phyloP scores from a whole-genome alignment of 2,888 invertebrate genomes.

The Sussaba pulchella region DNA sequence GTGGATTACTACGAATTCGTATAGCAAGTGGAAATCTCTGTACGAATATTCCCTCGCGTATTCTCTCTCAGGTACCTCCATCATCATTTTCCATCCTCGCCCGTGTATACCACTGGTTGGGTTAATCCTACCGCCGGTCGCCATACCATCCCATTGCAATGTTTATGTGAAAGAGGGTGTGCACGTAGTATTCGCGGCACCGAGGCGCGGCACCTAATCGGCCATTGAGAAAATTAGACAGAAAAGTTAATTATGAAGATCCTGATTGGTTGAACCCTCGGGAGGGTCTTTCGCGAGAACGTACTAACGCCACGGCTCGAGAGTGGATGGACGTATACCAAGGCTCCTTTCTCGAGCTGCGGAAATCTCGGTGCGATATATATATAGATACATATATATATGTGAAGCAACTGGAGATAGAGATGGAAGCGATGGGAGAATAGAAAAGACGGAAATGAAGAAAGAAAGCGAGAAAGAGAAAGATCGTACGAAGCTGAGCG shows the following conservation, averaged over 20 bases:
- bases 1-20: slow-evolving; percentile 7
- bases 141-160: slow-evolving; percentile 54
- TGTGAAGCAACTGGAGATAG: too few species aligned
- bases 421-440: not conserved
- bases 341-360: slow-evolving; percentile 4
- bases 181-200: slow-evolving; percentile 30
- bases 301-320: slow-evolving; percentile 1
- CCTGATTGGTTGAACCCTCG: slow-evolving; percentile 80
- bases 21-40: slow-evolving; percentile 59
- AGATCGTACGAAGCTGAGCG: not conserved
- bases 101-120: slow-evolving; percentile 31
- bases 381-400: not conserved
- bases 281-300: slow-evolving; percentile 71
- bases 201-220: slow-evolving; percentile 74
- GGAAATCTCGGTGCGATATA: slow-evolving; percentile 18
- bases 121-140: slow-evolving; percentile 42
- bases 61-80: slow-evolving; percentile 57
- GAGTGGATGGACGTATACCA: slow-evolving; percentile 22
- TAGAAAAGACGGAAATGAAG: not conserved
- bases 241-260: slow-evolving; percentile 82
- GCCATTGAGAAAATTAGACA: slow-evolving; percentile 80
- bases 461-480: not conserved
- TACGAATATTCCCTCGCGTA: slow-evolving; percentile 64
- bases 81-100: slow-evolving; percentile 63
- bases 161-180: slow-evolving; percentile 59